Conservation (phyloP, 2,797 vertebrate species). For the Phalanger gymnotis region DNA sequence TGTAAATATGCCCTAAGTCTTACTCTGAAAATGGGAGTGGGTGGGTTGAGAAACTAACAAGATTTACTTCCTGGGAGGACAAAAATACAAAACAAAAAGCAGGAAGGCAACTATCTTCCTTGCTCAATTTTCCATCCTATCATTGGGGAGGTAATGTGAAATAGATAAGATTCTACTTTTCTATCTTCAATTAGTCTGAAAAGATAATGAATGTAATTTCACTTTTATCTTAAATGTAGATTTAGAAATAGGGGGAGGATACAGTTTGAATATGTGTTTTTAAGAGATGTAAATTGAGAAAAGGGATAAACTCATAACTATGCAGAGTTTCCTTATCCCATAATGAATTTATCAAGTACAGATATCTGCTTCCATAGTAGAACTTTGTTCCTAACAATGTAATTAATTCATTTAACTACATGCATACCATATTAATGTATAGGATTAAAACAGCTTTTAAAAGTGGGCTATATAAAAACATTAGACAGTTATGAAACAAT, state of each 20-base stretch:
- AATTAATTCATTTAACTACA: background rate
- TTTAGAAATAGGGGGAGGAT: constrained; percentile 15
- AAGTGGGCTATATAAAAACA: constrained; percentile 16
- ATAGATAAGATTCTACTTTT: constrained; percentile 1
- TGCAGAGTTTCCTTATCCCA: constrained; percentile 42
- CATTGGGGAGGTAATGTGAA: constrained; percentile 14
- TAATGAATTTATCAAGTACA: constrained; percentile 18
- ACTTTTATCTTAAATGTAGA: constrained; percentile 25
- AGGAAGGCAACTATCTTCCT: background rate
- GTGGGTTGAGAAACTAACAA: background rate
- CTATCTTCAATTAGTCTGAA: constrained; percentile 8
- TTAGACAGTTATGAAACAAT: constrained; percentile 36
- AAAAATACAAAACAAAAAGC: background rate
- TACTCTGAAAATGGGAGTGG: background rate
- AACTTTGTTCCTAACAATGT: constrained; percentile 42
- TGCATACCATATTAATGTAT: background rate
- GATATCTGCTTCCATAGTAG: constrained; percentile 51
- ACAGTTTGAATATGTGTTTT: constrained; percentile 29
- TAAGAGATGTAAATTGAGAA: constrained; percentile 3
- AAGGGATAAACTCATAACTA: background rate
- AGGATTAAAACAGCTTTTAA: background rate
- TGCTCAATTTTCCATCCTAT: background rate
- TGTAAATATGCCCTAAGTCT: background rate
- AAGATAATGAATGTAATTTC: background rate
- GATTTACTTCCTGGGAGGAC: background rate